phyloP scores from a whole-genome alignment of 2,113 vertebrate genomes.

The Myiopsitta monachus region DNA sequence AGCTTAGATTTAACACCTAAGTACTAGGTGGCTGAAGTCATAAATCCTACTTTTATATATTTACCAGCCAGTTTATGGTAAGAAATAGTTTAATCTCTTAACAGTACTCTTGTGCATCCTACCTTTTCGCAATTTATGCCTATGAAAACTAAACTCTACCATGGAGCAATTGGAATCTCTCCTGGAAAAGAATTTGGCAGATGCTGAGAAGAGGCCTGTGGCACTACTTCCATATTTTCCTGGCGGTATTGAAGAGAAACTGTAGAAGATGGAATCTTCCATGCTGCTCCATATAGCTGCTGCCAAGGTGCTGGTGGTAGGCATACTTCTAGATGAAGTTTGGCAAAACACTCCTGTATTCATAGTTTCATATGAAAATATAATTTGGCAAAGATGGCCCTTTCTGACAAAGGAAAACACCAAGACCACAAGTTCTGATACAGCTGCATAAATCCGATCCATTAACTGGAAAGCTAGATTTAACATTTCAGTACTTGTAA shows the following conservation, averaged over 20 bases:
- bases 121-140: background rate
- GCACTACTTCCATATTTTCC: conserved; percentile 49
- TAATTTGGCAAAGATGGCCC: background rate
- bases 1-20: background rate
- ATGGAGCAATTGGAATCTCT: background rate
- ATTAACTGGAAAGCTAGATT: background rate
- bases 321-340: background rate
- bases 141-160: conserved; percentile 12
- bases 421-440: background rate
- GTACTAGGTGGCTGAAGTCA: background rate
- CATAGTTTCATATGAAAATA: background rate
- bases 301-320: conserved; percentile 15
- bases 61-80: background rate
- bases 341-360: background rate
- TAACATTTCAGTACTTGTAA: background rate
- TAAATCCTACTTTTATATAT: background rate
- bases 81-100: background rate
- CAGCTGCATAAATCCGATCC: background rate
- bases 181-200: conserved; percentile 47
- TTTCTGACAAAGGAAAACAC: background rate
- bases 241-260: background rate
- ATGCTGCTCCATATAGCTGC: background rate
- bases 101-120: background rate
- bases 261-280: conserved; percentile 50
- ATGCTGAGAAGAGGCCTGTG: conserved; percentile 5